Conservation (phyloP, 2,888 invertebrate species). For the Nesidiocoris tenuis region DNA sequence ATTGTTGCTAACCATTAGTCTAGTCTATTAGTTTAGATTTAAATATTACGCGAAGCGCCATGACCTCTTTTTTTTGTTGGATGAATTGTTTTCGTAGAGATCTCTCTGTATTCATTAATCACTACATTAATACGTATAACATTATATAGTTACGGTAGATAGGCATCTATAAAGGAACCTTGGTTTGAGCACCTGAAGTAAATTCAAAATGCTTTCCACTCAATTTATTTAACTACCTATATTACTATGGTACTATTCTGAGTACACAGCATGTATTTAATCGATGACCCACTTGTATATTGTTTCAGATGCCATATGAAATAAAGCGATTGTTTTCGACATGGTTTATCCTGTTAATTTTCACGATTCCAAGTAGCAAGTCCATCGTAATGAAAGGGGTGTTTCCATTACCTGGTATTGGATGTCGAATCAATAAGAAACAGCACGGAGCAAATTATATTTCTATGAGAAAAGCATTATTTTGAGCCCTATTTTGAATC, state of each 20-base stretch:
- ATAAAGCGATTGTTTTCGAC: conserved; percentile 35
- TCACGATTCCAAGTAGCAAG: no score
- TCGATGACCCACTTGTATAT: conserved; percentile 23
- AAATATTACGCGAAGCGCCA: not conserved
- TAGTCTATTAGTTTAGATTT: not conserved
- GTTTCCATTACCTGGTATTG: no score
- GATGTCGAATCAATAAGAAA: no score
- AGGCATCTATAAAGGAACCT: not conserved
- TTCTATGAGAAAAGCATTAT: no score
- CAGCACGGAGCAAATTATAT: no score
- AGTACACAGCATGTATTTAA: not conserved
- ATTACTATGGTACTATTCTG: not conserved
- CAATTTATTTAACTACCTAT: not conserved
- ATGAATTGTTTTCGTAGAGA: conserved; percentile 18
- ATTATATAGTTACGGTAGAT: not conserved
- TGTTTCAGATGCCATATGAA: conserved; percentile 37
- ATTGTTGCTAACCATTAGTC: not conserved
- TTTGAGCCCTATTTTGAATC: no score
- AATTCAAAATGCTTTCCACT: conserved; percentile 17
- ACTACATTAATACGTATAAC: not conserved
- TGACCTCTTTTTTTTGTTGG: conserved; percentile 1
- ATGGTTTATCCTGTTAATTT: no score
- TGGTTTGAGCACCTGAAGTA: conserved; percentile 32
- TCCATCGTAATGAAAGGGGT: no score
- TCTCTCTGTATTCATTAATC: conserved; percentile 2